phyloP scores from a whole-genome alignment of 2,888 invertebrate species.

The Lepidocyrtoides sp. region DNA sequence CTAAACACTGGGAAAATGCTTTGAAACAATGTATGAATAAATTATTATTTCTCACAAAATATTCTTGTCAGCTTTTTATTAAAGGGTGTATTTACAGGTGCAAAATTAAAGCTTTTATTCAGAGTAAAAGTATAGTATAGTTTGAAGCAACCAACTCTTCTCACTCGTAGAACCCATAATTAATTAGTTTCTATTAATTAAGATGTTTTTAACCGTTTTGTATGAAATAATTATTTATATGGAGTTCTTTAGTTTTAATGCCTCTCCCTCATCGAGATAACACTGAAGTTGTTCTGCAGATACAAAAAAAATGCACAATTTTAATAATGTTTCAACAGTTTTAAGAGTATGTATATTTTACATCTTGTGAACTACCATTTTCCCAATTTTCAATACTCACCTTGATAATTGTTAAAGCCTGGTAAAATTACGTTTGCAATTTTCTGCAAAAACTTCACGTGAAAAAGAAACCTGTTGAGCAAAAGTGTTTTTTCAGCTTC shows the following conservation, averaged over 20 bases:
- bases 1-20: too few relatives aligned
- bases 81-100: too few relatives aligned
- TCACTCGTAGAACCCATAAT: too few relatives aligned
- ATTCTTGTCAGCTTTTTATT: too few relatives aligned
- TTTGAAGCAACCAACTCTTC: too few relatives aligned
- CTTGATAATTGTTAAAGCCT: conserved; percentile 79
- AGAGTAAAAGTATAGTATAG: too few relatives aligned
- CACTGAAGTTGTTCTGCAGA: conserved; percentile 38
- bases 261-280: conserved; percentile 54
- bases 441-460: conserved; percentile 65
- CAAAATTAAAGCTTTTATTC: too few relatives aligned
- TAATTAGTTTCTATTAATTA: too few relatives aligned
- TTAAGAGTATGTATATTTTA: not conserved
- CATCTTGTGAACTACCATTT: not conserved
- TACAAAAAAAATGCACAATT: not conserved
- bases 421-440: conserved; percentile 80
- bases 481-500: not conserved
- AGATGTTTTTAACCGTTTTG: too few relatives aligned
- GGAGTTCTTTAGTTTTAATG: not conserved
- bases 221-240: too few relatives aligned
- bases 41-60: too few relatives aligned
- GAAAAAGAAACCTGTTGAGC: conserved; percentile 66
- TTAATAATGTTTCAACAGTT: not conserved
- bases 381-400: conserved; percentile 19
- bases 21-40: too few relatives aligned